A percentile compares a stretch with the other conserved stretches of the same genome.
These are phyloP conservation scores for Tinea pellionella DNA, from an alignment of 2,888 invertebrate genomes.

Conservation along the genomic window DNA sequence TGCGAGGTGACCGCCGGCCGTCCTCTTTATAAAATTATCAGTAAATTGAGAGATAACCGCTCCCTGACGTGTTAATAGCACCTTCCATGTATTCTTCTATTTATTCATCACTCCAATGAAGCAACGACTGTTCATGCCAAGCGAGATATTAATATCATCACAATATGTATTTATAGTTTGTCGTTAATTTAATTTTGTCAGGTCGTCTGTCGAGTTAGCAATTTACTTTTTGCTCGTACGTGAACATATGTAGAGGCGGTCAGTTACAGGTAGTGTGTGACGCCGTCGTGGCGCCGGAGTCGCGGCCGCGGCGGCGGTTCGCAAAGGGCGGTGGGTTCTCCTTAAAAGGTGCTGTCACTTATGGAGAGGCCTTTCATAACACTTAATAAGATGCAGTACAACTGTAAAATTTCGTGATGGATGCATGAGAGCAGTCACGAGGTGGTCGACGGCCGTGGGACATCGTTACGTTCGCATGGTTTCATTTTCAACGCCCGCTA, in stretches of 20 bases:
- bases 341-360: conserved; percentile 56
- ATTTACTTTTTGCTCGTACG: neutral
- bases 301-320: conserved; percentile 20
- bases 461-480: conserved; percentile 41
- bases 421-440: conserved; percentile 58
- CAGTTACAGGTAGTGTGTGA: neutral
- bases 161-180: conserved; percentile 3
- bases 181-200: conserved; percentile 12
- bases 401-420: conserved; percentile 61
- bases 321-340: conserved; percentile 32
- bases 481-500: conserved; percentile 38
- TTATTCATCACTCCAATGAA: conserved; percentile 24
- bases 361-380: conserved; percentile 53
- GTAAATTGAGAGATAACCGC: conserved; percentile 60
- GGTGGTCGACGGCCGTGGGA: conserved; percentile 46
- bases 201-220: conserved; percentile 3
- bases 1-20: conserved; percentile 32
- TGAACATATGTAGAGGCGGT: neutral
- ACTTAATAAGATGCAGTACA: conserved; percentile 55
- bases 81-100: conserved; percentile 33
- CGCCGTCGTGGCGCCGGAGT: conserved; percentile 15
- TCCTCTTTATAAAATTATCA: conserved; percentile 54
- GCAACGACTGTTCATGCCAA: conserved; percentile 3
- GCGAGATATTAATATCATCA: conserved; percentile 6
- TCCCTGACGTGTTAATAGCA: conserved; percentile 51